Evolutionary conservation across 2,113 vertebrate genomes (phyloP).

Genomic region (Willisornis vidua): DNA sequence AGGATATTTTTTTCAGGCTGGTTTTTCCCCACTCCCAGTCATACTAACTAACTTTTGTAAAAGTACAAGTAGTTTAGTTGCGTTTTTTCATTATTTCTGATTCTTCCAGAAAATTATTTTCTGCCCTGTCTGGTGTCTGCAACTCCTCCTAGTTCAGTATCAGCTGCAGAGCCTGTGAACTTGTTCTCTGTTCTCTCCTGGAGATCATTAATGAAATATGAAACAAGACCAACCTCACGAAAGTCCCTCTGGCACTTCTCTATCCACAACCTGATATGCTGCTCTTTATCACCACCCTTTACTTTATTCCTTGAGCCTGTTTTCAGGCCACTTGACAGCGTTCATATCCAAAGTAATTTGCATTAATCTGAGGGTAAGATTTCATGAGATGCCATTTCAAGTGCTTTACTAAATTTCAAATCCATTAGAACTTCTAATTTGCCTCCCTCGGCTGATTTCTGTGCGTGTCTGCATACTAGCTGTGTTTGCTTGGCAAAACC

Average conservation of each 20-base stretch:
- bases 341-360: constrained; percentile 53
- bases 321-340: constrained; percentile 65
- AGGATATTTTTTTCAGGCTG: background rate
- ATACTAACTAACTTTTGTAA: background rate
- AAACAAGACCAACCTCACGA: constrained; percentile 34
- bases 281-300: constrained; percentile 47
- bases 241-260: constrained; percentile 13
- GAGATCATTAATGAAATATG: constrained; percentile 51
- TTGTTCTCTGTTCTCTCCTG: constrained; percentile 10
- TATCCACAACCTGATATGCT: constrained; percentile 7
- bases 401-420: constrained; percentile 63
- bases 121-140: background rate
- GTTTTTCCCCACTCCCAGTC: background rate
- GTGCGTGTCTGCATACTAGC: background rate
- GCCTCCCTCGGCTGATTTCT: constrained; percentile 29
- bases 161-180: constrained; percentile 27
- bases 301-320: constrained; percentile 42
- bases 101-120: background rate
- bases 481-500: background rate
- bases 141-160: background rate
- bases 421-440: constrained; percentile 52
- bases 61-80: background rate
- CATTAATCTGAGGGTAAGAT: constrained; percentile 65
- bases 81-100: background rate
- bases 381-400: constrained; percentile 67